Percentiles rank a stretch among this genome's conserved stretches.
These are phyloP conservation scores for Mastacembelus armatus DNA, from an alignment of 2,797 vertebrate species.

Conservation along the genomic window DNA sequence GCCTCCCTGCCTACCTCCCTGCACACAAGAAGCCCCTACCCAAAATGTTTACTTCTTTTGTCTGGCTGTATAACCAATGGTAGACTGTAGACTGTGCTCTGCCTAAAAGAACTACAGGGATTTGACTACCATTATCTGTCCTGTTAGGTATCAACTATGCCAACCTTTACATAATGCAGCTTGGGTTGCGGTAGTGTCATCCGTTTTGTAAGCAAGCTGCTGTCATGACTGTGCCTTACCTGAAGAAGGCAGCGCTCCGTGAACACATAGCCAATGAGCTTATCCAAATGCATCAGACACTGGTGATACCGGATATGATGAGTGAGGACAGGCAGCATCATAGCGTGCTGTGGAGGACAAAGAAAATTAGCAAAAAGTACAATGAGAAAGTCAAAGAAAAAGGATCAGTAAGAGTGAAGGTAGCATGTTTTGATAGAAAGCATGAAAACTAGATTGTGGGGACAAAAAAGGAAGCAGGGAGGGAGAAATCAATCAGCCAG, in stretches of 20 bases:
- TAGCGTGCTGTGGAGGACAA: conserved; percentile 89
- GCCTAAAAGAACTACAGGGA: conserved; percentile 37
- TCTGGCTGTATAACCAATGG: conserved; percentile 18
- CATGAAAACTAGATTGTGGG: conserved; percentile 60
- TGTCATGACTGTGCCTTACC: conserved; percentile 79
- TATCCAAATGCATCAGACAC: conserved; percentile 97
- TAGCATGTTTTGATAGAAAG: conserved; percentile 41
- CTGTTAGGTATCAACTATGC: conserved; percentile 55
- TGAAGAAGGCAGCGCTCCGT: conserved; percentile 96
- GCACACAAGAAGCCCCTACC: conserved; percentile 37
- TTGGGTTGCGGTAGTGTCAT: conserved; percentile 4
- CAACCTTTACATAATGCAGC: conserved; percentile 60
- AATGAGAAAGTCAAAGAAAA: background rate
- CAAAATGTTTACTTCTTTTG: conserved; percentile 53
- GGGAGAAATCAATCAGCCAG: conserved; percentile 80
- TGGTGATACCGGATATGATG: conserved; percentile 99
- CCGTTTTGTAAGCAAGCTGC: conserved; percentile 7
- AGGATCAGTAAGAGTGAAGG: conserved; percentile 10
- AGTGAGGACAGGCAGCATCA: conserved; percentile 98
- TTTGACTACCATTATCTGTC: conserved; percentile 29
- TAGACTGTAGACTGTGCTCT: background rate
- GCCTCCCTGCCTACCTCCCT: conserved; percentile 44
- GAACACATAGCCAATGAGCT: conserved; percentile 95
- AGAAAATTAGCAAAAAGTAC: conserved; percentile 26
- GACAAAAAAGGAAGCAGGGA: conserved; percentile 45